Percentiles rank a stretch among this genome's conserved stretches.
Evolutionary conservation across 2,113 vertebrate species (phyloP).

Genomic region (Aramus guarauna): DNA sequence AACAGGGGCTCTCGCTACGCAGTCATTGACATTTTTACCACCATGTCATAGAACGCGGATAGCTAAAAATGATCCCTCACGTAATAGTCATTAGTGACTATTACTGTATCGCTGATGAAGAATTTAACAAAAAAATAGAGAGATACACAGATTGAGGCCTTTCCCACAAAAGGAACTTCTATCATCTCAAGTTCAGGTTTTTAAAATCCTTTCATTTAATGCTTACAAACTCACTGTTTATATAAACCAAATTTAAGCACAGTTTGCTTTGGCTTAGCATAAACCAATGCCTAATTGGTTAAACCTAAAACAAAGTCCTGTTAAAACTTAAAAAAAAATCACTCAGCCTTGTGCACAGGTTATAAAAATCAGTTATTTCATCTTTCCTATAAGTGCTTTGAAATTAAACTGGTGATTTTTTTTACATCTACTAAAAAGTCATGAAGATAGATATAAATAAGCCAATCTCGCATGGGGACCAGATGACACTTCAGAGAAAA

Average conservation of each 20-base stretch:
- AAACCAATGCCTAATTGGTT: not conserved
- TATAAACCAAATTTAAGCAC: not conserved
- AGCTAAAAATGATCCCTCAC: not conserved
- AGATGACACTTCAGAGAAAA: not conserved
- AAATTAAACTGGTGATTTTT: not conserved
- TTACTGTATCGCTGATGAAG: not conserved
- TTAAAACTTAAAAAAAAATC: not conserved
- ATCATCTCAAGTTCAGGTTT: not conserved
- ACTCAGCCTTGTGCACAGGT: not conserved
- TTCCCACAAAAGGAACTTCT: not conserved
- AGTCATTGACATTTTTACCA: not conserved
- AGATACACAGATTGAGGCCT: not conserved
- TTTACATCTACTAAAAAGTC: not conserved
- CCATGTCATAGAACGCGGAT: not conserved
- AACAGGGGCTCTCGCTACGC: not conserved
- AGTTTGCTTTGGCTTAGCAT: not conserved
- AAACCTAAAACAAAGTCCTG: not conserved
- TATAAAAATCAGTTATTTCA: not conserved
- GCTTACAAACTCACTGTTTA: not conserved
- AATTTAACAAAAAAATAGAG: not conserved
- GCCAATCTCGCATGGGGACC: not conserved
- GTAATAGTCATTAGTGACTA: not conserved
- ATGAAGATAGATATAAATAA: not conserved
- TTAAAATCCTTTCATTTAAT: not conserved
- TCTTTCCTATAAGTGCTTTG: not conserved